Conservation (phyloP, 2,888 invertebrate genomes). For the Diogma glabrata region DNA sequence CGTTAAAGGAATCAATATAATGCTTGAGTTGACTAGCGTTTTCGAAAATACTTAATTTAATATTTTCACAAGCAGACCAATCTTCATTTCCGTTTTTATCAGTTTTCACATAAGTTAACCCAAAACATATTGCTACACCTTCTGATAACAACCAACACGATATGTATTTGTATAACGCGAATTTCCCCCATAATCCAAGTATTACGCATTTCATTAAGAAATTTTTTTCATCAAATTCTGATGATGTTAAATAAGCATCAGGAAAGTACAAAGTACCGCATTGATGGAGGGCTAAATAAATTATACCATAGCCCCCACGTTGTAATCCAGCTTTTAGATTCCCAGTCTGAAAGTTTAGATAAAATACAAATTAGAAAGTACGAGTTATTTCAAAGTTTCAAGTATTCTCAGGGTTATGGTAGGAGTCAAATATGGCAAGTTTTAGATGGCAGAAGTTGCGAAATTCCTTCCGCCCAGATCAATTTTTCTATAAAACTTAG, state of each 20-base stretch:
- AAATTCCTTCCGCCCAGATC: no score
- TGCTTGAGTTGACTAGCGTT: slow-evolving; percentile 72
- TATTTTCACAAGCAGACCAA: slow-evolving; percentile 91
- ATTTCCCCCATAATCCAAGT: slow-evolving; percentile 74
- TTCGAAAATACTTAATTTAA: slow-evolving; percentile 72
- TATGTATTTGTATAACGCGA: slow-evolving; percentile 82
- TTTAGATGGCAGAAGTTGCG: no score
- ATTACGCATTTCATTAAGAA: slow-evolving; percentile 51
- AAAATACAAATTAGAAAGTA: no score
- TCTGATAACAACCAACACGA: slow-evolving; percentile 87
- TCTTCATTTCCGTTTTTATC: slow-evolving; percentile 58
- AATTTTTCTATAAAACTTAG: no score
- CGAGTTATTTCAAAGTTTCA: no score
- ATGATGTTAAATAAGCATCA: slow-evolving; percentile 58
- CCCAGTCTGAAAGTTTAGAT: slow-evolving; percentile 23
- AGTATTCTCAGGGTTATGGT: no score
- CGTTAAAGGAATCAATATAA: slow-evolving; percentile 86
- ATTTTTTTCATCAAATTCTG: slow-evolving; percentile 43
- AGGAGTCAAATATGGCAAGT: no score
- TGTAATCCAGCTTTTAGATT: slow-evolving; percentile 38
- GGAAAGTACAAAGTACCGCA: slow-evolving; percentile 56
- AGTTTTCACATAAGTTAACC: slow-evolving; percentile 50
- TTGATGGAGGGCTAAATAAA: slow-evolving; percentile 66
- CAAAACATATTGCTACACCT: slow-evolving; percentile 52
- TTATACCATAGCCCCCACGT: slow-evolving; percentile 52